Base-by-base conservation (phyloP, 92 coral and sea anemone genomes). In the Palythoa grandis region DNA sequence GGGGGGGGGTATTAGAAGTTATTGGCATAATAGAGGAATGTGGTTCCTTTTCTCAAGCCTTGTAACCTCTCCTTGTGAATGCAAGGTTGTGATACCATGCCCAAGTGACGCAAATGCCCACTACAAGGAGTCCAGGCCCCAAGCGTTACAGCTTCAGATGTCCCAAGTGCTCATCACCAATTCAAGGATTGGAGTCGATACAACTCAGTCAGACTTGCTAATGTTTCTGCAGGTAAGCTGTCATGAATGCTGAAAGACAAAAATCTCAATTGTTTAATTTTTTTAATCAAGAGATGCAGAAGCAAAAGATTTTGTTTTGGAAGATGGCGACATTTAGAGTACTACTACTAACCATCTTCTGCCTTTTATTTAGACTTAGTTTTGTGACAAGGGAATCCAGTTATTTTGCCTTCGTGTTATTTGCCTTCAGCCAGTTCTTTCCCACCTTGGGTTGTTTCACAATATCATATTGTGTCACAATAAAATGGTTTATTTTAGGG, bases 61-160 rank as follows among this genome's bases (percentile, higher is more conserved):
- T 63, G 7, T 63, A 4, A 17, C 25, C 24, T 29, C 4, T 25
- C 61, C 11, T 19, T 52, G 82, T 20, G 65, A 83, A 52, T 80
- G 12, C 92, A 97, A 29, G 99, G 56, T 97, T 54, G 84, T 86
- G 4, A 87, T 97, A 39, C 98, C 99, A 1, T 97, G 99, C 78
- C 99, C 95, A 38, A 93, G 98, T 84, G 98, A 95, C 16, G 88
- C 95, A 14, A 82, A 87, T 76, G 90, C 97, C 12, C 90, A 84
- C 1, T 97, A 97, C 67, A 94, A 91, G 39, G 97, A 97, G 71
- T 92, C 87, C 29, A 89, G 99, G 70, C 98, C 99, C 56, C 99
- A 97, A 87, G 98, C 97, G 75, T 90, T 97, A 40, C 99, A 97
- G 90, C 54, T 93, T 29, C 99, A 97, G 75, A 87, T 93, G 84